phyloP scores from a whole-genome alignment of 2,113 vertebrate species.

The Menura novaehollandiae region DNA sequence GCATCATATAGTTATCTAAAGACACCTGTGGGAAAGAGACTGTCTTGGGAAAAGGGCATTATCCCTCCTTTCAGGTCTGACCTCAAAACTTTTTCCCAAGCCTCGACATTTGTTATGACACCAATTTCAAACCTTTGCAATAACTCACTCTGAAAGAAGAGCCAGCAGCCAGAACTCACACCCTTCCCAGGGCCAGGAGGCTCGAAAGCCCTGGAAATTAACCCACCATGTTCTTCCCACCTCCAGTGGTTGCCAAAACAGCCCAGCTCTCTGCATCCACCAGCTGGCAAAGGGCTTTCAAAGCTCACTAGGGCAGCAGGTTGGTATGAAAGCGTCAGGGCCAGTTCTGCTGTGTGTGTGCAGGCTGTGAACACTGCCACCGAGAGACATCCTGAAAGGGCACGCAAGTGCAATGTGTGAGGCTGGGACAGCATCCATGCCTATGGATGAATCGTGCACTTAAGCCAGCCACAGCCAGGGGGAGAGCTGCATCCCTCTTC shows the following conservation, averaged over 20 bases:
- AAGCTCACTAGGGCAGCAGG: not conserved
- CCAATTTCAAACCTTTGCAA: not conserved
- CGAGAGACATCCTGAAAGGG: accelerated
- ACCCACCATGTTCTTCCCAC: accelerated
- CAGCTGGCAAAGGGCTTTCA: not conserved
- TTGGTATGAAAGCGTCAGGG: not conserved
- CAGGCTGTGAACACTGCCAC: not conserved
- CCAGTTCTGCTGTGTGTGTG: not conserved
- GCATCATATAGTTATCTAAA: not conserved
- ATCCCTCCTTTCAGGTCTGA: not conserved
- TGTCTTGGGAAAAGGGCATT: not conserved
- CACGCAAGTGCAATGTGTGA: accelerated
- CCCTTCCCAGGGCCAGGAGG: not conserved
- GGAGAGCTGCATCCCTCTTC: not conserved
- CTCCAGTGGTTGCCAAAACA: not conserved
- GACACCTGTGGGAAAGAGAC: conserved; percentile 34
- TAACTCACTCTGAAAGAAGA: not conserved
- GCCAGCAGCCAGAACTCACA: not conserved
- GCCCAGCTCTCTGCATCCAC: not conserved
- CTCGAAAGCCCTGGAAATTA: not conserved
- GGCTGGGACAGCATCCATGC: accelerated
- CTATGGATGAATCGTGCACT: accelerated
- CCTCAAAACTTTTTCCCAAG: conserved; percentile 45
- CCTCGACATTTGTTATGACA: not conserved
- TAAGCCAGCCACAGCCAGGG: not conserved